Conservation (phyloP, 2,888 invertebrate species). For the Dryocosmus kuriphilus region DNA sequence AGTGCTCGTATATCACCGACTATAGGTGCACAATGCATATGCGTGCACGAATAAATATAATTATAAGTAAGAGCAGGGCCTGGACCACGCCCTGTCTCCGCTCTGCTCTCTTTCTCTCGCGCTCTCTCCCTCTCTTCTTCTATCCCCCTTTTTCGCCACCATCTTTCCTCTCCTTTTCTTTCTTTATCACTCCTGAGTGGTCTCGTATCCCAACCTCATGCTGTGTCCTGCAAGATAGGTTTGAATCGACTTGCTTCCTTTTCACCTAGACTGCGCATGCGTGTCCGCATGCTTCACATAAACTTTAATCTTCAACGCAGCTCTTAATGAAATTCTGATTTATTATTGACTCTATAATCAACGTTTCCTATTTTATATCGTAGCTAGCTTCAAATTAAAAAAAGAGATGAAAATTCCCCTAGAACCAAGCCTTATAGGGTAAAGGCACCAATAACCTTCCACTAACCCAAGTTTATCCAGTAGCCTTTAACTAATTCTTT, state of each 20-base stretch:
- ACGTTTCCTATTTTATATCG: slow-evolving; percentile 26
- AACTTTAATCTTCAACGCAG: slow-evolving; percentile 15
- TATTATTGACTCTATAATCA: slow-evolving; percentile 2
- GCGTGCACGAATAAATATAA: slow-evolving; percentile 71
- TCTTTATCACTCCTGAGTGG: slow-evolving; percentile 48
- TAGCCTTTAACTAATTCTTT: too few relatives aligned
- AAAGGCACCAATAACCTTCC: not conserved
- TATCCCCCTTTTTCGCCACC: slow-evolving; percentile 45
- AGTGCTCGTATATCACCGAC: slow-evolving; percentile 69
- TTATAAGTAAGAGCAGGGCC: slow-evolving; percentile 75
- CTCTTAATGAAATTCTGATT: slow-evolving; percentile 37
- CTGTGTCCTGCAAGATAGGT: slow-evolving; percentile 56
- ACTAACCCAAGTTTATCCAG: not conserved
- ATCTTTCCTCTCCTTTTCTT: slow-evolving; percentile 41
- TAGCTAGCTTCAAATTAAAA: slow-evolving; percentile 2
- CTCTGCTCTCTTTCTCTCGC: slow-evolving; percentile 66
- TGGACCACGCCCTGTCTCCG: slow-evolving; percentile 77
- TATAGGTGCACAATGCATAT: slow-evolving; percentile 59
- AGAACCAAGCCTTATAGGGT: not conserved
- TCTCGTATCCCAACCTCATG: slow-evolving; percentile 44
- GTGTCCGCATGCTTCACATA: slow-evolving; percentile 33
- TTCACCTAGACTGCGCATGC: slow-evolving; percentile 57
- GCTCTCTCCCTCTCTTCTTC: slow-evolving; percentile 44
- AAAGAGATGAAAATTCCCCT: not conserved
- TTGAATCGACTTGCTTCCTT: slow-evolving; percentile 66